These are phyloP conservation scores for Leptopilina drosophilae DNA, from an alignment of 2,888 invertebrate genomes.

Conservation along the genomic window DNA sequence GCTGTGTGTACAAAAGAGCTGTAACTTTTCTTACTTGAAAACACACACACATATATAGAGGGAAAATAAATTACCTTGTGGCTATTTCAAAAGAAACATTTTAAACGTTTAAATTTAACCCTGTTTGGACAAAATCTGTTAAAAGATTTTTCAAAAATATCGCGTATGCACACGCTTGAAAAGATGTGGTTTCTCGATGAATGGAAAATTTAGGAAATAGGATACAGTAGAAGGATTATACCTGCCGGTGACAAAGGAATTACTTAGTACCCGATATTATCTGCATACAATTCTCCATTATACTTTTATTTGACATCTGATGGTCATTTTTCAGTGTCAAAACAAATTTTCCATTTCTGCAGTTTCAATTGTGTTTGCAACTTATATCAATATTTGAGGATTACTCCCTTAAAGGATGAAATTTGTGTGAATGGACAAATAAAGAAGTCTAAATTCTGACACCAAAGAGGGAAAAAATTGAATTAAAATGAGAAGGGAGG, in stretches of 20 bases:
- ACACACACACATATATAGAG: conserved; percentile 47
- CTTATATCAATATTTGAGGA: no score
- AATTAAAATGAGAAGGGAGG: no score
- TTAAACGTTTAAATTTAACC: conserved; percentile 61
- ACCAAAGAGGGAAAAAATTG: no score
- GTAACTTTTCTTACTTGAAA: conserved; percentile 54
- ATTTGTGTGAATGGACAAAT: no score
- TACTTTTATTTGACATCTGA: no score
- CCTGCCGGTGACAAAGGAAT: conserved; percentile 11
- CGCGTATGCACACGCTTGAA: background rate
- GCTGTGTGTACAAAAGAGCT: conserved; percentile 51
- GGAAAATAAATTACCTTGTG: conserved; percentile 64
- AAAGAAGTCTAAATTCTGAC: no score
- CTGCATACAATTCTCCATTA: background rate
- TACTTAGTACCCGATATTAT: conserved; percentile 26
- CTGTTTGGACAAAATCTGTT: conserved; percentile 60
- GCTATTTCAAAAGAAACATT: conserved; percentile 60
- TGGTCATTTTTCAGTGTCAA: no score
- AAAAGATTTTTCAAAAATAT: conserved; percentile 7
- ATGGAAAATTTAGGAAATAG: conserved; percentile 11
- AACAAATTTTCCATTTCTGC: no score
- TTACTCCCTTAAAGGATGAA: no score
- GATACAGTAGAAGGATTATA: conserved; percentile 2
- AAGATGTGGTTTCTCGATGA: background rate
- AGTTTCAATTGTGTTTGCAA: no score